A percentile compares a stretch with the other conserved stretches of the same genome.
Conservation (phyloP, 2,888 invertebrate genomes). For the Myopa tessellatipennis region DNA sequence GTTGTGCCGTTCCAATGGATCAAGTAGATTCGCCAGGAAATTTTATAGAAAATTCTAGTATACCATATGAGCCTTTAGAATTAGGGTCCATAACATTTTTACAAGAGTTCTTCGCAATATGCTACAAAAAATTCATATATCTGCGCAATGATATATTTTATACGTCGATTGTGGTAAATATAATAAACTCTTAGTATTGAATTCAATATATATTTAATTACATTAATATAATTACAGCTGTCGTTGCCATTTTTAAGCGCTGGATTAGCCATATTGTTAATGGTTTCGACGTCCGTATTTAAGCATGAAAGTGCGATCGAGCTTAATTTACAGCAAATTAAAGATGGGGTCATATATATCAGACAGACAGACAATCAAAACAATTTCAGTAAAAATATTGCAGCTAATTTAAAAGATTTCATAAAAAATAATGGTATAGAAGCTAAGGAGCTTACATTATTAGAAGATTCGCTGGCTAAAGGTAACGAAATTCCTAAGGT, state of each 20-base stretch:
- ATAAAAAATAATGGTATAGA: conserved; percentile 54
- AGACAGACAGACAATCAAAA: conserved; percentile 49
- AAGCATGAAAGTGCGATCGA: conserved; percentile 53
- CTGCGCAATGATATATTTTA: conserved; percentile 59
- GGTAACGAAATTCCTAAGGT: conserved; percentile 37
- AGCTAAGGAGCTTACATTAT: conserved; percentile 47
- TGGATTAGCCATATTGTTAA: conserved; percentile 54
- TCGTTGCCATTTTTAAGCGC: conserved; percentile 55
- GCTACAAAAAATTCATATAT: conserved; percentile 65
- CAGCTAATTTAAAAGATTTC: conserved; percentile 51
- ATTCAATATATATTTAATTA: conserved; percentile 9
- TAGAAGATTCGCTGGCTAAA: conserved; percentile 43
- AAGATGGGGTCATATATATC: conserved; percentile 56
- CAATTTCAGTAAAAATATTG: conserved; percentile 43
- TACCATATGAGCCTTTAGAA: conserved; percentile 52
- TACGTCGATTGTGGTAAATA: conserved; percentile 58
- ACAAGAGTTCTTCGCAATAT: conserved; percentile 60
- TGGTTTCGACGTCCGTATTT: conserved; percentile 56
- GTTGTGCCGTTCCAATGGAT: conserved; percentile 59
- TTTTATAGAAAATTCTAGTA: conserved; percentile 45
- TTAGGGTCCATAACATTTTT: conserved; percentile 45
- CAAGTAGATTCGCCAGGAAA: conserved; percentile 56
- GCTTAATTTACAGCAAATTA: conserved; percentile 56
- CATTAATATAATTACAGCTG: conserved; percentile 50
- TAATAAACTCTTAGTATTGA: conserved; percentile 7